Percentiles rank a stretch among this genome's conserved stretches.
Conservation (phyloP, 2,888 invertebrate genomes). For the Meta bourneti region DNA sequence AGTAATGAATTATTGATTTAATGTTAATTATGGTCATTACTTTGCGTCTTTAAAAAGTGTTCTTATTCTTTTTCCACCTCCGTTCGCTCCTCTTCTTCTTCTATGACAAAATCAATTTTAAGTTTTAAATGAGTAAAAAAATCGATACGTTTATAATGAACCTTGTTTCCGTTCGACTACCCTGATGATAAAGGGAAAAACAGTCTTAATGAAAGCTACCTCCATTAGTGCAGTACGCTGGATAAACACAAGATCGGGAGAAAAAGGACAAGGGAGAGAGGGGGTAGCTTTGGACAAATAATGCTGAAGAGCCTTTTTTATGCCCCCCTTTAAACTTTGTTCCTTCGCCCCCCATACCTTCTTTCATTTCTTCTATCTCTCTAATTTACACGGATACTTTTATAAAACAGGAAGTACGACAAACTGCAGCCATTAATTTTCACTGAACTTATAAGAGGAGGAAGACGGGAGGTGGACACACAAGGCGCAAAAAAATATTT, state of each 20-base stretch:
- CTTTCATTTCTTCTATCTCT: slow-evolving; percentile 76
- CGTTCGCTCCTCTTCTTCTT: slow-evolving; percentile 57
- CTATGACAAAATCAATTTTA: slow-evolving; percentile 77
- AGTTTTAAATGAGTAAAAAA: slow-evolving; percentile 77
- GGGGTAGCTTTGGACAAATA: slow-evolving; percentile 68
- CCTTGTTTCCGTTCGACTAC: slow-evolving; percentile 75
- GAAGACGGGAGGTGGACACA: slow-evolving; percentile 8
- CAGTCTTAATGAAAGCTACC: slow-evolving; percentile 76
- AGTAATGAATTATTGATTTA: slow-evolving; percentile 77
- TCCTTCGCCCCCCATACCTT: slow-evolving; percentile 28
- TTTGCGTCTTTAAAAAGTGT: slow-evolving; percentile 77
- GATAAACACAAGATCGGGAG: slow-evolving; percentile 75
- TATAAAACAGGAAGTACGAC: slow-evolving; percentile 76
- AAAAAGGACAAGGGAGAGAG: slow-evolving; percentile 42
- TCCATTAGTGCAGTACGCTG: slow-evolving; percentile 75
- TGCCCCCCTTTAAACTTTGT: slow-evolving; percentile 62
- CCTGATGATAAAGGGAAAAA: slow-evolving; percentile 75
- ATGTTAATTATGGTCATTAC: slow-evolving; percentile 77
- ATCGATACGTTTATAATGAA: slow-evolving; percentile 77
- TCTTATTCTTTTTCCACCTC: slow-evolving; percentile 73
- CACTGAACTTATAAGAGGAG: slow-evolving; percentile 71
- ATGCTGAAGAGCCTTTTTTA: slow-evolving; percentile 71
- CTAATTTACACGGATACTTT: slow-evolving; percentile 76
- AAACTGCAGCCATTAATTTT: slow-evolving; percentile 76
- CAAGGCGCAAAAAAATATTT: slow-evolving; percentile 47